Percentiles rank a stretch among this genome's conserved stretches.
These are phyloP conservation scores for Globia sparganii DNA, from an alignment of 2,888 invertebrate genomes.

Conservation along the genomic window DNA sequence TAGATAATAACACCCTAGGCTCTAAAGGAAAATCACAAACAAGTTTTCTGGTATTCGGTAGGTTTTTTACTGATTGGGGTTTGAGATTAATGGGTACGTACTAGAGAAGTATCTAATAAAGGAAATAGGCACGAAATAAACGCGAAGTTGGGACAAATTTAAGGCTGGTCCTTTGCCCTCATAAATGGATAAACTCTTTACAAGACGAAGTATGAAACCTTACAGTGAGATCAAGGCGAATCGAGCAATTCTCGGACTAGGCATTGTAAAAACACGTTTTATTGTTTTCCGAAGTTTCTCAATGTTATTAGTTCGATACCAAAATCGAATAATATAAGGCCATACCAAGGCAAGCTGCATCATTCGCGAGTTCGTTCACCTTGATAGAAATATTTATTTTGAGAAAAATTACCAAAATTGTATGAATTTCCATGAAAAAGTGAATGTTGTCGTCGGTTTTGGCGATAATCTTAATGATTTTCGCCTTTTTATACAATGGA, in stretches of 20 bases:
- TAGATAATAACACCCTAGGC: not conserved
- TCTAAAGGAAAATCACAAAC: not conserved
- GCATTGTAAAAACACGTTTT: not conserved
- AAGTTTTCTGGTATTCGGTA: not conserved
- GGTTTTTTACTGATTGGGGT: no score
- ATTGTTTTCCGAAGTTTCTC: not conserved
- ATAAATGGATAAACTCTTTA: not conserved
- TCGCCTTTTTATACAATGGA: not conserved
- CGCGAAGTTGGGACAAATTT: not conserved
- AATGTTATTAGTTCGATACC: constrained; percentile 1
- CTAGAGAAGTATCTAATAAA: not conserved
- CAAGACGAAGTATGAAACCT: not conserved
- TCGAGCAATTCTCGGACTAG: not conserved
- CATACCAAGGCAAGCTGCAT: not conserved
- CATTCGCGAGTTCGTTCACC: not conserved
- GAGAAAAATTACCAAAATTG: not conserved
- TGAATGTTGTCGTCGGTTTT: not conserved
- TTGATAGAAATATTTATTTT: constrained; percentile 1
- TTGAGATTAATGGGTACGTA: no score
- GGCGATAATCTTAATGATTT: constrained; percentile 2
- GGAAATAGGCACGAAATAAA: not conserved
- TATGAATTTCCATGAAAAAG: not conserved
- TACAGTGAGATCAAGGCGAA: not conserved
- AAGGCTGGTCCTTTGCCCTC: no score
- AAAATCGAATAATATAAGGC: not conserved